Evolutionary conservation across 2,797 vertebrate species (phyloP), one percentile per base, ranked within the genome.

Genomic region (Decapterus maruadsi): DNA sequence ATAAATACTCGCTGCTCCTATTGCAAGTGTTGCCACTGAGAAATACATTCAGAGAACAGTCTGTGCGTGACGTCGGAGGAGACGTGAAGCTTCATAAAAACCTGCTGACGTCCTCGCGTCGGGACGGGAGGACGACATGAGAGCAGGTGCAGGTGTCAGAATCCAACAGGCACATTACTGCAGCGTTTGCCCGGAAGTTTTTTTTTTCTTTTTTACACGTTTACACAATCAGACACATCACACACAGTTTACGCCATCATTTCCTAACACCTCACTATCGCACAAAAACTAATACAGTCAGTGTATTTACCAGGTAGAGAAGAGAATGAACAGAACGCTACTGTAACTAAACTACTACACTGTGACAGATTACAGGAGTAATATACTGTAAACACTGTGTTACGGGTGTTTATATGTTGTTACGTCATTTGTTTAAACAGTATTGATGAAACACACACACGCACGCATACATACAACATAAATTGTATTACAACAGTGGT

Each of bases 21-120:
- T 73, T 79, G 75, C 67, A 46, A 66, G 63, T 59, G 66, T 57
- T 60, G 56, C 62, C 64, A 59, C 70, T 46, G 57, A 65, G 71
- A 80, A 84, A 82, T 85, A 89, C 83, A 85, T 91, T 87, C 69
- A 10, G 68, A 65, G 13, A 65, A 68, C 72, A 84, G 63, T 85
- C 73, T 62, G 36, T 36, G 19, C 43, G 31, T 20, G 26, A 20
- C 29, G 13, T 68, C 50, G 45, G 22, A 43, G 57, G 59, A 75
- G 43, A 51, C 2, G 26, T 22, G 43, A 58, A 70, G 55, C 29
- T 29, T 65, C 53, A n/a, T 42, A 16, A 76, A 78, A 78, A 73
- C 58, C 80, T 76, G 87, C 63, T 19, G 43, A 42, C 17, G 64
- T 60, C 50, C 71, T 73, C 11, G 38, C 80, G 17, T 16, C 82